Evolutionary conservation across 2,888 invertebrate species (phyloP), one percentile per base, ranked within the genome.

Genomic region (Rhagophthalmus giganteus): DNA sequence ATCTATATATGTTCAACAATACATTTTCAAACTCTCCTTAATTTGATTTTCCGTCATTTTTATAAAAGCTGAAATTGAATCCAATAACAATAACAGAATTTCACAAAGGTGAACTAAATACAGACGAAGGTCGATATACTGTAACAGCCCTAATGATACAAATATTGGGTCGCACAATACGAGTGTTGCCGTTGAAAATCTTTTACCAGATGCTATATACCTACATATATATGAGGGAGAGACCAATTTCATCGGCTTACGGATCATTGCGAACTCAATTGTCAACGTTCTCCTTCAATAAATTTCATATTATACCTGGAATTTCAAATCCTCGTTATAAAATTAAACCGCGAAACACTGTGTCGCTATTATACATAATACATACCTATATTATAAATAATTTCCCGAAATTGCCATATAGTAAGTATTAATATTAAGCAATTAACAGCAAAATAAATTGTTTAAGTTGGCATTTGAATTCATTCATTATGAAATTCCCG

Each of bases 141-240:
- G 47, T 47, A 42, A 53, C 45, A 50, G 48, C 50, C 49, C 57
- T 60, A 59, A 60, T 59, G 60, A 60, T 54, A 59, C 58, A 59
- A 60, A 60, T 55, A 57, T 55, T 55, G 51, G 46, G 44, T 46
- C 48, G 50, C 52, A 57, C 55, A 58, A 58, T 55, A 50, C 44
- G 39, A 44, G 33, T 51, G 50, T 51, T 44, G 38, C 51, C 44
- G 56, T 57, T 59, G 59, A 61, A 61, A 61, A 55, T 58, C 61
- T 63, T 63, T 61, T 60, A 61, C 58, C 54, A 61, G 61, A 63
- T 61, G 60, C 60, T 55, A 55, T n/a, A n/a, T n/a, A n/a, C n/a
- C n/a, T n/a, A n/a, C n/a, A n/a, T n/a, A n/a, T 41, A 47, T 28
- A 42, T 10, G 25, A 47, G 53, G 54, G 51, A 52, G 53, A 57